Evolutionary conservation across 2,888 invertebrate species (phyloP), one percentile per base, ranked within the genome.

Genomic region (Ametastegia equiseti): DNA sequence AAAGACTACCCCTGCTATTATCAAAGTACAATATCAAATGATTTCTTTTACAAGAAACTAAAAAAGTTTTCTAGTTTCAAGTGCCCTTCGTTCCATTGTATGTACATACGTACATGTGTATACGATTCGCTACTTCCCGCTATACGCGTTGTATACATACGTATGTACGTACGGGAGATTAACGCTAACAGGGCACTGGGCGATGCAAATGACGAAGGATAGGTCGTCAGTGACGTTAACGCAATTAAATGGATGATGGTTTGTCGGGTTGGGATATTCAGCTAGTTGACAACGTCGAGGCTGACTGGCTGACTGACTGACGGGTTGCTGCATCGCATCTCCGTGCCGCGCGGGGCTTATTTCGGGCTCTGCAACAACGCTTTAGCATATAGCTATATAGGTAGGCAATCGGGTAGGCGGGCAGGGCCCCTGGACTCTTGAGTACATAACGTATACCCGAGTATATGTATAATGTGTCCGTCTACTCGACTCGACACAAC

Each of bases 401-500:
- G n/a, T n/a, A n/a, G n/a, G n/a, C n/a, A n/a, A n/a, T n/a, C n/a
- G n/a, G n/a, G n/a, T n/a, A n/a, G n/a, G n/a, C n/a, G n/a, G n/a
- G 36, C 60, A 27, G 67, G 33, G 33, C 15, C 54, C 42, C 23
- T 54, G 54, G 54, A 23, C 54, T 36, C 47, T 50, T 69, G 50
- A 23, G 23, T 80, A 50, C 39, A 23, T 27, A 60, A 60, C 79
- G 42, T 54, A 50, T 42, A 60, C 60, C 5, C 60, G 60, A 30
- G 36, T 67, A 30, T 47, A 36, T 57, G 39, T 39, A 27, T 69
- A 80, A 45, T 60, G 75, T 80, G 81, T 45, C 81, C 47, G 81
- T 81, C 81, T 81, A 81, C 81, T 77, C 77, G 81, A 45, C 77
- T 81, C 45, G 27, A n/a, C n/a, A 9, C 9, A 9, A 42, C 42